phyloP scores from a whole-genome alignment of 2,797 vertebrate genomes.

The Thamnophis elegans region DNA sequence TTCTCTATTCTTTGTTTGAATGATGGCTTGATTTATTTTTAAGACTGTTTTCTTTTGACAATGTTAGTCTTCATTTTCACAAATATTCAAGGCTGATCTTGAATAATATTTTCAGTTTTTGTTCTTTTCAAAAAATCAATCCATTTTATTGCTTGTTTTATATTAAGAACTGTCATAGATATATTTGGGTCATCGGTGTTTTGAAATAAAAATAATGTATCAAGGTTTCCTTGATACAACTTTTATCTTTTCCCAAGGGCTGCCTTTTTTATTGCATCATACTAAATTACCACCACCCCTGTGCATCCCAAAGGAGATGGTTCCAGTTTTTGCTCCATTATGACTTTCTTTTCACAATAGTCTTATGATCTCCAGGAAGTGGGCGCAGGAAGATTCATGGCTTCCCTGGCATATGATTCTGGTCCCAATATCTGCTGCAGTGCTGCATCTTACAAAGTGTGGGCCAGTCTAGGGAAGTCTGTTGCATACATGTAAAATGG shows the following conservation, averaged over 20 bases:
- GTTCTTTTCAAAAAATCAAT: slow-evolving; percentile 35
- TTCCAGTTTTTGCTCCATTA: background rate
- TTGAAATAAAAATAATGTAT: slow-evolving; percentile 19
- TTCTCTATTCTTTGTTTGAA: background rate
- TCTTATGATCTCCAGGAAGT: background rate
- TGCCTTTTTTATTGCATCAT: background rate
- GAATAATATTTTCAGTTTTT: slow-evolving; percentile 31
- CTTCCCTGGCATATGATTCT: background rate
- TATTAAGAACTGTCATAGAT: background rate
- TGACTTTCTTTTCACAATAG: background rate
- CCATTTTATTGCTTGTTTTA: slow-evolving; percentile 38
- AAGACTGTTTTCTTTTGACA: background rate
- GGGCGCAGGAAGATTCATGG: background rate
- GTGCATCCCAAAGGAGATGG: background rate
- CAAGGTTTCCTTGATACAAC: slow-evolving; percentile 17
- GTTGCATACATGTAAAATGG: background rate
- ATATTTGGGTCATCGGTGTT: background rate
- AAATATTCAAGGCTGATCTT: slow-evolving; percentile 39
- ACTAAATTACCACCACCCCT: background rate
- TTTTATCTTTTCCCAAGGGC: background rate
- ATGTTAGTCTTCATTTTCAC: background rate
- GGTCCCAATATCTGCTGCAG: background rate
- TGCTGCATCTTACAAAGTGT: background rate
- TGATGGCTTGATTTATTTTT: background rate
- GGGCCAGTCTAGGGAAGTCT: background rate